These are phyloP conservation scores for Drosophila burlai DNA, from an alignment of 1,140 invertebrate species.

Conservation along the genomic window DNA sequence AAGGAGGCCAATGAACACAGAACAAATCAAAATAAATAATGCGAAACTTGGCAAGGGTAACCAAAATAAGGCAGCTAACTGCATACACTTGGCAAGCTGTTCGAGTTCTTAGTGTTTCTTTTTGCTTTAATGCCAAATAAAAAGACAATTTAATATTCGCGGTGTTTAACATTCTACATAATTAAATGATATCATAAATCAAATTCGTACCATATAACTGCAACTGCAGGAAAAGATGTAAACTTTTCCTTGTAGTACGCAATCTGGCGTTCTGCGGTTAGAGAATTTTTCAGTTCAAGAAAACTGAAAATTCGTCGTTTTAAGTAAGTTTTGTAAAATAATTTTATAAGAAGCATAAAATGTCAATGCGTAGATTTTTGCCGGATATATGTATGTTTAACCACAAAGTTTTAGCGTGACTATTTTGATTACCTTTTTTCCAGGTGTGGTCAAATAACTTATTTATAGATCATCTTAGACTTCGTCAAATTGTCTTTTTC, in stretches of 20 bases:
- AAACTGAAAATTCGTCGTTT: no score
- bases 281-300: neutral
- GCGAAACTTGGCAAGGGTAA: constrained; percentile 52
- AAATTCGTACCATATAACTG: constrained; percentile 40
- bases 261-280: neutral
- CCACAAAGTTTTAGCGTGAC: no score
- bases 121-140: constrained; percentile 35
- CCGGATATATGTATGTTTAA: no score
- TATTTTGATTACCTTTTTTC: no score
- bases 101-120: constrained; percentile 46
- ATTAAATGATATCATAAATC: constrained; percentile 74
- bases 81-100: constrained; percentile 41
- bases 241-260: neutral
- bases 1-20: neutral
- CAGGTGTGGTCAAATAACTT: no score
- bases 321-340: no score
- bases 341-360: no score
- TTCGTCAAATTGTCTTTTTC: no score
- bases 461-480: no score
- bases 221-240: neutral
- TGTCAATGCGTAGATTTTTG: no score
- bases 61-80: constrained; percentile 53
- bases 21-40: constrained; percentile 48
- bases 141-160: constrained; percentile 71
- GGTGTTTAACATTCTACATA: constrained; percentile 70